phyloP scores from a whole-genome alignment of 2,113 vertebrate genomes.

The Daboia siamensis region DNA sequence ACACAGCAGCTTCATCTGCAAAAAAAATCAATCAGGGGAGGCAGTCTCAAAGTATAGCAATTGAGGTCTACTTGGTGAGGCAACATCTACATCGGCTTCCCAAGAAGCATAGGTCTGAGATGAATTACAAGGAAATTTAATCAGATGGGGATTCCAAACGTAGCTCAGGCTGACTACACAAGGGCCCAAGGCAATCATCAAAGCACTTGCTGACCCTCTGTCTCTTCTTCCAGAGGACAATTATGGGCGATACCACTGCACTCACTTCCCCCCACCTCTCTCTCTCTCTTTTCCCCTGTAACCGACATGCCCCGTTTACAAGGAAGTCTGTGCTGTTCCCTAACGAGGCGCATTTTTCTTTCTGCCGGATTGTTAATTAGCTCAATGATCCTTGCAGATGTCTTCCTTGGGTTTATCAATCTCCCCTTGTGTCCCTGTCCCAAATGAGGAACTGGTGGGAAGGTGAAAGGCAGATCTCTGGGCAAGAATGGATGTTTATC shows the following conservation, averaged over 20 bases:
- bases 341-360: conserved; percentile 31
- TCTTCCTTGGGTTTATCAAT: conserved; percentile 28
- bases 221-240: not conserved
- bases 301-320: conserved; percentile 23
- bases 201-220: not conserved
- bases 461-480: conserved; percentile 7
- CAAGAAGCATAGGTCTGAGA: not conserved
- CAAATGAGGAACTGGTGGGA: not conserved
- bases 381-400: conserved; percentile 35
- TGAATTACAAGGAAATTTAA: not conserved
- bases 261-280: not conserved
- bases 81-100: not conserved
- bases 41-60: not conserved
- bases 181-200: not conserved
- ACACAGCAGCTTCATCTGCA: not conserved
- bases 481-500: not conserved
- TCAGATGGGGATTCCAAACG: not conserved
- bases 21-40: not conserved
- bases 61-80: not conserved
- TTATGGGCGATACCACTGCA: conserved; percentile 8
- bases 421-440: conserved; percentile 10
- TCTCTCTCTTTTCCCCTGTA: not conserved
- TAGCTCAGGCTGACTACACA: not conserved
- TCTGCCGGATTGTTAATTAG: conserved; percentile 31
- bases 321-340: not conserved